These are phyloP conservation scores for Sphenopsis melanotis DNA, from an alignment of 2,797 vertebrate genomes.

Conservation along the genomic window DNA sequence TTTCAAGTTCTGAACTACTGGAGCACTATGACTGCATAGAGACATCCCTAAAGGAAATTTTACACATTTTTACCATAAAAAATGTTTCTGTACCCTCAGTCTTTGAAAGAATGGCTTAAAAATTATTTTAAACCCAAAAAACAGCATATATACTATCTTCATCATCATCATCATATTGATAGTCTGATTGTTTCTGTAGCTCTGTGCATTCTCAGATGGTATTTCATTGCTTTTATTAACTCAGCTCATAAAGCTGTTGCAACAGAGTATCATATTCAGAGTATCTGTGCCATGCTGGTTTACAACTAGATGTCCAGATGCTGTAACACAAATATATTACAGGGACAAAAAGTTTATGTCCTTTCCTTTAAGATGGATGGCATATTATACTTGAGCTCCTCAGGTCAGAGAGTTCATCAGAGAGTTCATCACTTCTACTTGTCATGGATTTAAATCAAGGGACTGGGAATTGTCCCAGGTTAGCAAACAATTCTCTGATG, in stretches of 20 bases:
- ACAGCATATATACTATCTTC: neutral
- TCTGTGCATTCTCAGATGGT: neutral
- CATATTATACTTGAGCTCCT: neutral
- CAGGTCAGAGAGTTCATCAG: neutral
- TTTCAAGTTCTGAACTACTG: neutral
- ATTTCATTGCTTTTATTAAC: neutral
- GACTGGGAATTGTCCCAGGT: neutral
- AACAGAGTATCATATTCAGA: neutral
- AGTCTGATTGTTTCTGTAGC: neutral
- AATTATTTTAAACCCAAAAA: neutral
- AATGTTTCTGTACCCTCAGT: neutral
- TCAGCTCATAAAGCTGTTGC: neutral
- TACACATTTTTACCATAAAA: neutral
- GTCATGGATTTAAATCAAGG: neutral
- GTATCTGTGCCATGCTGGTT: neutral
- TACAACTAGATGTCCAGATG: neutral
- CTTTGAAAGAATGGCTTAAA: neutral
- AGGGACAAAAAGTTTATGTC: neutral
- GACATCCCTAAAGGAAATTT: neutral
- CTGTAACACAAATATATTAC: neutral
- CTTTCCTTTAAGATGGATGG: neutral
- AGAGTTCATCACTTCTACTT: neutral
- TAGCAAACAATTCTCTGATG: neutral
- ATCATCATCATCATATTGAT: neutral
- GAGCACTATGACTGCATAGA: neutral